Percentiles rank a stretch among this genome's conserved stretches.
These are phyloP conservation scores for Amiota mariae DNA, from an alignment of 2,888 invertebrate species.

Conservation along the genomic window DNA sequence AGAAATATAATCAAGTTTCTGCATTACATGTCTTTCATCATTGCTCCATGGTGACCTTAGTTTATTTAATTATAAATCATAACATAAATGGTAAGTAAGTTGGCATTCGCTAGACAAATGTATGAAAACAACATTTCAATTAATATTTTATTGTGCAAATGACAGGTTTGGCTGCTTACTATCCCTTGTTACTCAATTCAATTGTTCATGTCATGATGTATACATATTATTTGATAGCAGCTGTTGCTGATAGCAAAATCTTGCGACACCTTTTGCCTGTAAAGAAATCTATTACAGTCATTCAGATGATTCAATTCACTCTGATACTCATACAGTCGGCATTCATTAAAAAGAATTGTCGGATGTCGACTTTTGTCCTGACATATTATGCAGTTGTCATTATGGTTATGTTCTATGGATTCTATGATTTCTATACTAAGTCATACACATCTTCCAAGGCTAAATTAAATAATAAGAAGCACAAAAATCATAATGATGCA, in stretches of 20 bases:
- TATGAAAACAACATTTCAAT: too few relatives aligned
- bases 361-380: conserved; percentile 75
- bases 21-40: conserved; percentile 85
- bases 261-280: conserved; percentile 76
- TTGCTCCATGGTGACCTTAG: conserved; percentile 76
- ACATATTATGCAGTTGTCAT: conserved; percentile 78
- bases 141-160: background rate
- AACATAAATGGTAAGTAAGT: conserved; percentile 80
- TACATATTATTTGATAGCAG: conserved; percentile 80
- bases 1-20: conserved; percentile 82
- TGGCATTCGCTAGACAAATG: background rate
- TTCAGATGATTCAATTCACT: conserved; percentile 84
- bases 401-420: conserved; percentile 80
- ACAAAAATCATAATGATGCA: background rate
- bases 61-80: conserved; percentile 79
- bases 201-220: conserved; percentile 85
- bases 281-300: conserved; percentile 78
- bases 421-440: conserved; percentile 80
- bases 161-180: conserved; percentile 80
- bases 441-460: conserved; percentile 72
- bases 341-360: conserved; percentile 73
- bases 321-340: conserved; percentile 78
- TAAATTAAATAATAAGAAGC: background rate
- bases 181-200: conserved; percentile 80
- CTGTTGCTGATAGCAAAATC: conserved; percentile 76